Base-by-base conservation (phyloP, 2,113 vertebrate genomes). In the Hippocampus abdominalis region DNA sequence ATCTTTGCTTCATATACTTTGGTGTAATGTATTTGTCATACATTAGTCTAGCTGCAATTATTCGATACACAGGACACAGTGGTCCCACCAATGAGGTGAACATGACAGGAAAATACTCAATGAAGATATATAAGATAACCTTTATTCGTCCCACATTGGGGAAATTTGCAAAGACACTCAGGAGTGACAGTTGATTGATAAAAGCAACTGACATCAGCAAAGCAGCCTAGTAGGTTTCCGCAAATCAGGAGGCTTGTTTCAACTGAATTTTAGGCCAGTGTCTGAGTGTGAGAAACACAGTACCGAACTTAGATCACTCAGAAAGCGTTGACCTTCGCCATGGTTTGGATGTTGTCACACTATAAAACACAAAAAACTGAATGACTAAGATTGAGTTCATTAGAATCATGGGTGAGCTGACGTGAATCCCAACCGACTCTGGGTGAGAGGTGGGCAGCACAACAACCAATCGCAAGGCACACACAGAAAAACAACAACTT, bases 171-270 rank as follows among this genome's bases (percentile, higher is more conserved):
- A n/a, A 21, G 60, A 40, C 8, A 39, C 36, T 39, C 36, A 12
- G 36, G 40, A 63, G 42, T 62, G 36, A 62, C 60, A 62, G 36
- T 63, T 61, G 18, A 61, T 36, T 63, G 36, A 40, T 40, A 63
- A n/a, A 63, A 63, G 36, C 61, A 63, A 40, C 61, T 63, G 61
- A 64, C 32, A 63, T 40, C 18, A n/a, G 32, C 32, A 25, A 60
- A 29, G 25, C 27, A 60, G 32, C 57, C 15, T 18, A 16, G 27
- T 16, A 25, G 36, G 62, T 39, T 42, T 20, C 12, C 23, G 11
- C 21, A 13, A 42, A 64, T 64, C 11, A 18, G 27, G 15, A 18
- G 57, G 27, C 27, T 7, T 29, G 12, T 59, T 25, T 15, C 56
- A 59, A 59, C 25, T 59, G 56, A 59, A 57, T 57, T 57, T 57